Base-by-base conservation (phyloP, 2,797 vertebrate genomes). In the Poecilia gillii region DNA sequence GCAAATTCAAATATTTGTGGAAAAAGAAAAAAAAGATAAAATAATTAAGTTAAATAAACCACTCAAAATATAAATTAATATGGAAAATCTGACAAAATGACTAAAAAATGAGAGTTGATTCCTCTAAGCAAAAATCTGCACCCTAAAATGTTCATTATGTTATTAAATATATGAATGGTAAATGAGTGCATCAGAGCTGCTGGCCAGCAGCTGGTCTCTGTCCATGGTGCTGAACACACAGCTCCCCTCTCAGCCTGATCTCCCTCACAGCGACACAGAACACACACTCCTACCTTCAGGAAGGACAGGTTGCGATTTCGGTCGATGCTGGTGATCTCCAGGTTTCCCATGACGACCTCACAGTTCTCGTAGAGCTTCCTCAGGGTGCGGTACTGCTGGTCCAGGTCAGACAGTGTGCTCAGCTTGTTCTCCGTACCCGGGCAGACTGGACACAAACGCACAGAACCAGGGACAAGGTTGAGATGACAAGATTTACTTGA, bases 301-400 rank as follows among this genome's bases (percentile, higher is more conserved):
- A 99, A 99, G 92, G 97, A 97, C 75, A 99, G 97, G 93, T 99
- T 97, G 64, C 97, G 95, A 91, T 97, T 98, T 77, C 97, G 96
- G 85, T 99, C 98, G 0, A 99, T 99, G 94, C 97, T 99, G 91
- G 99, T 99, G 84, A 99, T 99, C 94, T 99, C 99, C 93, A 99
- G 92, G 88, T 99, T 99, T 47, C 99, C 99, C 98, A 99, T 99
- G 81, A 99, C 98, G 0, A 99, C 98, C 86, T 99, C 98, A 0
- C 99, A 99, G 93, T 99, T 99, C 88, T 99, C 98, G 82, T 98
- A 99, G 92, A 97, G 97, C 90, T 99, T 99, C 90, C 97, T 97
- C 75, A 99, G 93, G 71, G 97, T 97, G 57, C 96, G 96, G 87
- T 98, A 99, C 90, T 99, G 99, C 94, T 99, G 98, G 84, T 99